Evolutionary conservation across 1,140 invertebrate species (phyloP).

Genomic region (Leptonema lineaticorne): DNA sequence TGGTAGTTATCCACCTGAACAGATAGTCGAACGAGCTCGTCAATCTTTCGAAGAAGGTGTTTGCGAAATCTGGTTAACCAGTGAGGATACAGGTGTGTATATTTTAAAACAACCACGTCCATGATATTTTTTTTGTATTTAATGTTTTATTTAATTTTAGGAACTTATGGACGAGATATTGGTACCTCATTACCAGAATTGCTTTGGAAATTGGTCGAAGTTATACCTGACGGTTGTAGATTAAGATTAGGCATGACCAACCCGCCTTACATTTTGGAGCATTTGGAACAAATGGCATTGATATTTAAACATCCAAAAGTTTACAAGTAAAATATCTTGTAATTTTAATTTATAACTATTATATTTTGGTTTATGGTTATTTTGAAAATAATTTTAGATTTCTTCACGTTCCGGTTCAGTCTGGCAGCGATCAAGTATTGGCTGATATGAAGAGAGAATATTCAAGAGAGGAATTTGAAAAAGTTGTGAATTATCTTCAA

Average conservation of each 20-base stretch:
- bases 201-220: slow-evolving; percentile 81
- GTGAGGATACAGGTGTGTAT: slow-evolving; percentile 83
- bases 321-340: slow-evolving; percentile 60
- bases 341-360: neutral
- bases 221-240: slow-evolving; percentile 89
- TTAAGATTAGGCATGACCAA: slow-evolving; percentile 95
- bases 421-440: slow-evolving; percentile 90
- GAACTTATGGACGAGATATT: slow-evolving; percentile 95
- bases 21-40: slow-evolving; percentile 75
- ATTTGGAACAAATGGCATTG: slow-evolving; percentile 87
- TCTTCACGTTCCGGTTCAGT: slow-evolving; percentile 96
- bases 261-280: slow-evolving; percentile 96
- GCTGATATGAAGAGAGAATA: slow-evolving; percentile 98
- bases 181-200: slow-evolving; percentile 84
- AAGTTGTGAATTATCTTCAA: slow-evolving; percentile 83
- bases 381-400: slow-evolving; percentile 60
- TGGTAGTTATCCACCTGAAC: slow-evolving; percentile 87
- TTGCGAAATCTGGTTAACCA: slow-evolving; percentile 97
- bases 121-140: neutral
- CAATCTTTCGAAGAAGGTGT: slow-evolving; percentile 93
- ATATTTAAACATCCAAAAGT: slow-evolving; percentile 88
- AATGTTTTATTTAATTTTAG: slow-evolving; percentile 44
- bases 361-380: neutral
- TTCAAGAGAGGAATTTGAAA: slow-evolving; percentile 81
- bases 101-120: neutral